Base-by-base conservation (phyloP, 1,140 invertebrate genomes). In the Harpegnathos saltator region DNA sequence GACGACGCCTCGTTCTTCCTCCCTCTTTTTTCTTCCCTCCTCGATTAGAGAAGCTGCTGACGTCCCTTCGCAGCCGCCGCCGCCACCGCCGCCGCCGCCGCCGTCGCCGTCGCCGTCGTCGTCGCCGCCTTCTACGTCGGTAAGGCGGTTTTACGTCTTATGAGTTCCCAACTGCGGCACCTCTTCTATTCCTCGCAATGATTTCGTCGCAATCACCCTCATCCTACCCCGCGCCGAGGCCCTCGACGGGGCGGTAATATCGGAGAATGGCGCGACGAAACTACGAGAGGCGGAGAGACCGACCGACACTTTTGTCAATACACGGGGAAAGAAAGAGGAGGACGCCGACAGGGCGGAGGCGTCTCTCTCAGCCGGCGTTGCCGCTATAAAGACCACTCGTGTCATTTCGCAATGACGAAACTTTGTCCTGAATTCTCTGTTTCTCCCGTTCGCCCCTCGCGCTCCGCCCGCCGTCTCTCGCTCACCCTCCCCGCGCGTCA, bases 401-500 rank as follows among this genome's bases (percentile, higher is more conserved):
- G 94, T 94, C 93, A 94, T 93, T 94, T 94, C 91, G 92, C 94
- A 94, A 94, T 94, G 94, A 94, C 93, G 92, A 94, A 94, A 94
- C 93, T 94, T 94, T 94, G 90, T 92, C 91, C 91, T 90, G 91
- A 92, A 93, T 92, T 92, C 87, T 80, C 87, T 82, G 72, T 85
- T 88, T 74, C 82, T 88, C 71, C 66, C 83, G 19, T 54, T 59
- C 71, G 59, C 59, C 33, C 50, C 14, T 80, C 24, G 3, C 82
- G 22, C 24, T 59, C 59, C 48, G 1, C 61, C 3, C 38, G 56
- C 50, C 58, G 29, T 26, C 48, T 26, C 48, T 50, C 48, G 11
- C 59, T 61, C 14, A 14, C 14, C 48, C 38, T 17, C 3, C 17
- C 75, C 82, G 61, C 82, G 61, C 74, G 62, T 68, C 74, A 66